Conservation (phyloP, 2,888 invertebrate genomes). For the Drosophila diplacantha region DNA sequence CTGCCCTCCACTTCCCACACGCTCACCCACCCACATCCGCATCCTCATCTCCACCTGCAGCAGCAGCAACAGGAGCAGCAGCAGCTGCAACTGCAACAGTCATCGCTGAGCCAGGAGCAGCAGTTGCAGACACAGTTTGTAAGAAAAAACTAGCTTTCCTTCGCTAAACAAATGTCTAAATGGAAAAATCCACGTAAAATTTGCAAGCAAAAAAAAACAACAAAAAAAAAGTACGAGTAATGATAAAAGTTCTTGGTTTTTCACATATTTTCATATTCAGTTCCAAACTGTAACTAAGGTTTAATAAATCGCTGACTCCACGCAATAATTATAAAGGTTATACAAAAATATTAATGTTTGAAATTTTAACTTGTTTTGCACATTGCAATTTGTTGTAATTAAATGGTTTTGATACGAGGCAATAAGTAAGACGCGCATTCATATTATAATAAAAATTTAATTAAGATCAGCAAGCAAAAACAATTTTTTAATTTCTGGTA, state of each 20-base stretch:
- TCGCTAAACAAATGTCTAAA: conserved; percentile 23
- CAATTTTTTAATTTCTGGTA: background rate
- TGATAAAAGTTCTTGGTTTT: conserved; percentile 49
- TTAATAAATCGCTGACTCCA: conserved; percentile 55
- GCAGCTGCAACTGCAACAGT: conserved; percentile 39
- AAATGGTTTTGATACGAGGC: conserved; percentile 66
- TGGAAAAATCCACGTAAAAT: conserved; percentile 30
- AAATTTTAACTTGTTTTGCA: conserved; percentile 68
- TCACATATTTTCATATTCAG: conserved; percentile 53
- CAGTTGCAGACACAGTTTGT: conserved; percentile 43
- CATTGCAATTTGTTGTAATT: conserved; percentile 63
- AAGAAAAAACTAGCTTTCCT: conserved; percentile 40
- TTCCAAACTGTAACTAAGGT: conserved; percentile 61
- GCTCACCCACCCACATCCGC: conserved; percentile 59
- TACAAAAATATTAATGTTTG: conserved; percentile 54
- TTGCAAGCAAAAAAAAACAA: conserved; percentile 21
- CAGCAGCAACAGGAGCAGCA: conserved; percentile 47
- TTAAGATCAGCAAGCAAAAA: conserved; percentile 27
- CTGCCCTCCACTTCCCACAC: conserved; percentile 53
- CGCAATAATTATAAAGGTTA: conserved; percentile 62
- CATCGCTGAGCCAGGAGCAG: conserved; percentile 54
- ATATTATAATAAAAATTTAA: conserved; percentile 46
- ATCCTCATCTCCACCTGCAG: conserved; percentile 65
- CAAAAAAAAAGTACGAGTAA: background rate
- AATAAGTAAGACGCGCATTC: conserved; percentile 44